phyloP scores from a whole-genome alignment of 2,888 invertebrate genomes.

The Corythucha ciliata region DNA sequence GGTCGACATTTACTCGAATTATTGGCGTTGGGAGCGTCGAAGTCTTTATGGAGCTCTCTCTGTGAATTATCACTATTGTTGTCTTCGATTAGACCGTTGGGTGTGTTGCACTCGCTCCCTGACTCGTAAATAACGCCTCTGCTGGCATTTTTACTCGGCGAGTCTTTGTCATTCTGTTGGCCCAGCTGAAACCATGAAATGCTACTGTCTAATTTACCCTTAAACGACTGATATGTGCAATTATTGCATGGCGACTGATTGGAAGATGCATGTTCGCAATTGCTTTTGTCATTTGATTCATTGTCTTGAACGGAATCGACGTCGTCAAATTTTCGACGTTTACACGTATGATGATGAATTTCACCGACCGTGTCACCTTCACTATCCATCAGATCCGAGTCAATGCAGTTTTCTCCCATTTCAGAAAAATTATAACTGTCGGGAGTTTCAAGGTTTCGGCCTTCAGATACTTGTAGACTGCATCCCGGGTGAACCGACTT shows the following conservation, averaged over 20 bases:
- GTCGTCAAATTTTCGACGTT: not conserved
- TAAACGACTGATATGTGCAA: slow-evolving; percentile 7
- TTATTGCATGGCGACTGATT: slow-evolving; percentile 4
- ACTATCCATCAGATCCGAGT: slow-evolving; percentile 43
- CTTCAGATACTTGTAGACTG: slow-evolving; percentile 12
- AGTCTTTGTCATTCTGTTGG: slow-evolving; percentile 15
- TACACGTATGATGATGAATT: slow-evolving; percentile 6
- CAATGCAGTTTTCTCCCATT: slow-evolving; percentile 36
- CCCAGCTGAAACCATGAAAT: slow-evolving; percentile 15
- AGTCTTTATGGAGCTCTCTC: slow-evolving; percentile 2
- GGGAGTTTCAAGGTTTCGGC: slow-evolving; percentile 1
- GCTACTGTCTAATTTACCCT: slow-evolving; percentile 1
- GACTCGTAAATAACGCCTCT: not conserved
- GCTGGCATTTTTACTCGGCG: not conserved
- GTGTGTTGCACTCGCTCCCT: slow-evolving; percentile 4
- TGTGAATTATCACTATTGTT: not conserved
- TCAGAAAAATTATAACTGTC: slow-evolving; percentile 29
- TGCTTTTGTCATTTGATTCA: slow-evolving; percentile 12
- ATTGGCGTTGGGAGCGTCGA: slow-evolving; percentile 14
- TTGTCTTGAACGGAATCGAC: slow-evolving; percentile 7
- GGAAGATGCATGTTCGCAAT: not conserved
- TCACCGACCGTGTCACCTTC: slow-evolving; percentile 35
- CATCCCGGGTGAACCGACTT: no score
- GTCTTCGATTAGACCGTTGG: slow-evolving; percentile 11
- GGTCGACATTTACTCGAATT: not conserved